phyloP scores from a whole-genome alignment of 2,797 vertebrate genomes.

The Halcyon badia region DNA sequence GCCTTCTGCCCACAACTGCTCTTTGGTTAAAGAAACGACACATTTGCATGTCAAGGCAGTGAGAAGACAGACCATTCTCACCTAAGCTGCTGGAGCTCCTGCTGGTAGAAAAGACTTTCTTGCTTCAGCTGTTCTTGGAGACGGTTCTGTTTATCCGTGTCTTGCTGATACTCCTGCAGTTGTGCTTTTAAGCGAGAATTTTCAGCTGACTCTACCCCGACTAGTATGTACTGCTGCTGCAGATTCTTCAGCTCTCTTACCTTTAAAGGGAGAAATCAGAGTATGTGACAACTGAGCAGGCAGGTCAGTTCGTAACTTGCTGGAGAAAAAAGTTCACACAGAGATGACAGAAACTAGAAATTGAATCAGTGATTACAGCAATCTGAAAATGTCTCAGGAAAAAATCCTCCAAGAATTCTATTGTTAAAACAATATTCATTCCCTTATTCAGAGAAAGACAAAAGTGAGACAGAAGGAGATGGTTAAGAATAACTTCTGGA shows the following conservation, averaged over 20 bases:
- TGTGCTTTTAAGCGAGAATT: slow-evolving; percentile 74
- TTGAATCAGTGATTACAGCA: not conserved
- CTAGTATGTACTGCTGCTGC: slow-evolving; percentile 85
- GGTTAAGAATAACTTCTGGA: not conserved
- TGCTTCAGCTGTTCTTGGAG: slow-evolving; percentile 78
- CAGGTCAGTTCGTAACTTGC: not conserved
- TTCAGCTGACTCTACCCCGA: slow-evolving; percentile 82
- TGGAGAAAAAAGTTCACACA: not conserved
- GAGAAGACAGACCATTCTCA: slow-evolving; percentile 4
- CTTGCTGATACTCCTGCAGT: slow-evolving; percentile 70
- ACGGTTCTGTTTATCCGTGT: slow-evolving; percentile 45
- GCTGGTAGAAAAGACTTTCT: slow-evolving; percentile 78
- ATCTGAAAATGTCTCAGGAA: not conserved
- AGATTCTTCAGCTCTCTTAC: slow-evolving; percentile 89
- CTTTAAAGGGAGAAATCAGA: slow-evolving; percentile 73
- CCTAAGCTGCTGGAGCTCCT: slow-evolving; percentile 87
- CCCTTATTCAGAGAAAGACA: not conserved
- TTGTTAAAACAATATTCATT: not conserved
- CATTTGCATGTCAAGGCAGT: not conserved
- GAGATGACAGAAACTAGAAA: not conserved
- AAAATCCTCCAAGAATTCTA: not conserved
- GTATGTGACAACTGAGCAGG: not conserved
- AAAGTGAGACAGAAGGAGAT: not conserved
- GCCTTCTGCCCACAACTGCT: not conserved
- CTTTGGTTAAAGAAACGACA: not conserved